Conservation (phyloP, 2,888 invertebrate species). For the Dolomedes plantarius region DNA sequence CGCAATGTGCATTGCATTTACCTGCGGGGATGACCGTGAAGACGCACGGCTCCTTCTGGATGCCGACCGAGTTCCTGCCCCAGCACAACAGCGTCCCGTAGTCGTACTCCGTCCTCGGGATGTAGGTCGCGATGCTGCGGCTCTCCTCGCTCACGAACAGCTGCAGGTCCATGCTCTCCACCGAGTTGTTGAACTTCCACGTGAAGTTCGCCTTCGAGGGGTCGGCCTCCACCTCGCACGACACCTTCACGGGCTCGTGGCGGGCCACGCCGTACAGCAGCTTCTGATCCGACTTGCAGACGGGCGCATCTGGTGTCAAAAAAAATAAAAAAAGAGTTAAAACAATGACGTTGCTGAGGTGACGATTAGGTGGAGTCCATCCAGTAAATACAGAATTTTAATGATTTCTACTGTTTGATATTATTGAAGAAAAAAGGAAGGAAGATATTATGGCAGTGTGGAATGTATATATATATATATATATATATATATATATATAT, state of each 20-base stretch:
- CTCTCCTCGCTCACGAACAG: conserved; percentile 57
- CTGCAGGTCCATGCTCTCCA: conserved; percentile 61
- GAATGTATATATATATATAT: no score
- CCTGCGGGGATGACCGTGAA: conserved; percentile 74
- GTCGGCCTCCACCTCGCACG: conserved; percentile 93
- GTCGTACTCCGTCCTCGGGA: conserved; percentile 74
- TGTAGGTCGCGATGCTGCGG: conserved; percentile 73
- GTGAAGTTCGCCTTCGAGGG: conserved; percentile 90
- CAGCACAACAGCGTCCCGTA: conserved; percentile 74
- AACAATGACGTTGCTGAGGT: no score
- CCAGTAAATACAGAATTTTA: no score
- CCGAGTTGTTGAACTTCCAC: conserved; percentile 94
- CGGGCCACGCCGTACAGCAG: conserved; percentile 92
- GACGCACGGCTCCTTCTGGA: conserved; percentile 73
- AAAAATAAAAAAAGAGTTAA: neutral
- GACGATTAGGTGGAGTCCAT: no score
- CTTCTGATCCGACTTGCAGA: conserved; percentile 89
- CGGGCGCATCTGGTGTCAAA: conserved; percentile 87
- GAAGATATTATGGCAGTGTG: no score
- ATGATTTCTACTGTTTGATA: no score
- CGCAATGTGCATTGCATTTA: no score
- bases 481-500: no score
- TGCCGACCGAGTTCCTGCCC: conserved; percentile 74
- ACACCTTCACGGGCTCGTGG: conserved; percentile 81
- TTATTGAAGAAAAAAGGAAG: no score